These are phyloP conservation scores for Eucidaris tribuloides DNA, from an alignment of 35 echinoderm and acorn worm genomes.

Conservation along the genomic window DNA sequence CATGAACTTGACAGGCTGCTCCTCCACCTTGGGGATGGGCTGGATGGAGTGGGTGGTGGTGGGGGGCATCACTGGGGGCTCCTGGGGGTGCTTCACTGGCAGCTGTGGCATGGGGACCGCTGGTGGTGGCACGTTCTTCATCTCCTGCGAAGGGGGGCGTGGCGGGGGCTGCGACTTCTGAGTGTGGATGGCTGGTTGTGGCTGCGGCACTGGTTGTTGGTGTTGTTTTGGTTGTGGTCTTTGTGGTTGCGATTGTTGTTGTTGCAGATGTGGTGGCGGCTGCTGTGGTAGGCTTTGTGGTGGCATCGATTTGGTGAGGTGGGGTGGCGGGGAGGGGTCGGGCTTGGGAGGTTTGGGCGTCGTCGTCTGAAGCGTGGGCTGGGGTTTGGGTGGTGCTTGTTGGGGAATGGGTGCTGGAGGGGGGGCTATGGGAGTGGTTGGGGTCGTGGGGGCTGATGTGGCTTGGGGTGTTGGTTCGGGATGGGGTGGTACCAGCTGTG, in stretches of 20 bases:
- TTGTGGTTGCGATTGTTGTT: background rate
- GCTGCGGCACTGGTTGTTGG: background rate
- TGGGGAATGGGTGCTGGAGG: conserved; percentile 3
- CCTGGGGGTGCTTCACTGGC: background rate
- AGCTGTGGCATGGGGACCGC: background rate
- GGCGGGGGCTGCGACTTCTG: background rate
- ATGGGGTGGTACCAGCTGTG: conserved; percentile 1
- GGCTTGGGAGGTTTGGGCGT: background rate
- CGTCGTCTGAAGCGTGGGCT: background rate
- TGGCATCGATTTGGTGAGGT: conserved; percentile 6
- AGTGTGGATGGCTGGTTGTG: background rate
- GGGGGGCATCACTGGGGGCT: background rate
- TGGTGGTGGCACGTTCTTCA: background rate
- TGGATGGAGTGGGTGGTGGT: conserved; percentile 20
- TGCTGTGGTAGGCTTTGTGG: conserved; percentile 2
- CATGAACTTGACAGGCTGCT: conserved; percentile 83
- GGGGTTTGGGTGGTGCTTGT: conserved; percentile 9
- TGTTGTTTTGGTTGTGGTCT: background rate
- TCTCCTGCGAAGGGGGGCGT: background rate
- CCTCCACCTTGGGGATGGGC: conserved; percentile 31
- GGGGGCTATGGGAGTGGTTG: background rate
- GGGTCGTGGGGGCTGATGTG: background rate
- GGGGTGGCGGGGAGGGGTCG: conserved; percentile 15
- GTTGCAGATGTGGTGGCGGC: background rate
- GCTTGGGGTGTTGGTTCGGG: background rate